Percentiles rank a stretch among this genome's conserved stretches.
These are phyloP conservation scores for Carassius gibelio DNA, from an alignment of 2,113 vertebrate species.

Conservation along the genomic window DNA sequence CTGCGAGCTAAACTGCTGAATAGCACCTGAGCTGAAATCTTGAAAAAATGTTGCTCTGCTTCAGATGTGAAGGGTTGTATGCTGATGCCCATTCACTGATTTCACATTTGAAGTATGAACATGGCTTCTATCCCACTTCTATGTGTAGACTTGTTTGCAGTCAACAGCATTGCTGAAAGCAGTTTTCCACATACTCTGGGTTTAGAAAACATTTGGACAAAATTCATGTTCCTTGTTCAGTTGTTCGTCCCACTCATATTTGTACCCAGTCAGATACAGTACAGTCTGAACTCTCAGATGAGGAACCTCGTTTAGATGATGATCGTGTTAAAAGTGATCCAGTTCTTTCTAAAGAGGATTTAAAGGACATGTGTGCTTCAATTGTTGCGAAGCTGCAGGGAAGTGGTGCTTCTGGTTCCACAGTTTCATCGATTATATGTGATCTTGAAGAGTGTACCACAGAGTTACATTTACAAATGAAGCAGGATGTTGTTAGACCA, in stretches of 20 bases:
- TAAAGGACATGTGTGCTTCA: conserved; percentile 46
- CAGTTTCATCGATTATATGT: conserved; percentile 26
- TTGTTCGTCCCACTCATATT: background rate
- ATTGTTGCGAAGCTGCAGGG: conserved; percentile 37
- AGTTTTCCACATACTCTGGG: conserved; percentile 39
- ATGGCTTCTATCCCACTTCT: conserved; percentile 52
- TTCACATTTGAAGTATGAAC: conserved; percentile 44
- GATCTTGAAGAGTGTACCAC: conserved; percentile 50
- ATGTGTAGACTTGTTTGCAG: conserved; percentile 29
- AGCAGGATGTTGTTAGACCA: conserved; percentile 6
- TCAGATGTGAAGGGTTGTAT: conserved; percentile 49
- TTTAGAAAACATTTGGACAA: conserved; percentile 44
- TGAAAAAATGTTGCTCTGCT: conserved; percentile 39
- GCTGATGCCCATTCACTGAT: background rate
- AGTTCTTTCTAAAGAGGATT: background rate
- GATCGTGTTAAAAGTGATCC: background rate
- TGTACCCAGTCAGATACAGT: background rate
- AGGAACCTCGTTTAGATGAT: background rate
- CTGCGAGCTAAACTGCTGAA: conserved; percentile 2
- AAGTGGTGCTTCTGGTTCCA: conserved; percentile 26
- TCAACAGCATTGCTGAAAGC: conserved; percentile 40
- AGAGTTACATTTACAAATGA: conserved; percentile 43
- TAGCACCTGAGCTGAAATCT: conserved; percentile 29
- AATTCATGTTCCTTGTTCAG: conserved; percentile 20
- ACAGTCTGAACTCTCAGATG: background rate